Evolutionary conservation across 2,113 vertebrate species (phyloP), one percentile per base, ranked within the genome.

Genomic region (Brachionichthys hirsutus): DNA sequence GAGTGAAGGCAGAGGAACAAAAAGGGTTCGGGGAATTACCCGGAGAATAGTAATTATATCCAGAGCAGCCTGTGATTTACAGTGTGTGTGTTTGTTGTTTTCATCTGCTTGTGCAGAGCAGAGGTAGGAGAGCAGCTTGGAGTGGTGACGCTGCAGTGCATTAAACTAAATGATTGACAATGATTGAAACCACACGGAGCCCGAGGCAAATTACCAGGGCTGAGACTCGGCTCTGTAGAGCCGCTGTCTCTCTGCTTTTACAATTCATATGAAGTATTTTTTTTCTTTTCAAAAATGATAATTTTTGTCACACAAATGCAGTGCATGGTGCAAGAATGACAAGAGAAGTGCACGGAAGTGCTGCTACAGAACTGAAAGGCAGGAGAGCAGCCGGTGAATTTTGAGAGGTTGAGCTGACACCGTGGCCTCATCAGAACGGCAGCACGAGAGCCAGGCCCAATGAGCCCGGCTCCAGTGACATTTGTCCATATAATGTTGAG

Each of bases 101-200:
- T 72, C 69, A 44, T 75, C 48, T 77, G 66, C 57, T 48, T 73
- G 60, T 54, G 67, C 51, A 34, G 59, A 77, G 81, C 59, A 40
- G 63, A 73, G 68, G 63, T 44, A 62, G 82, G 75, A 67, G 50
- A 54, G 66, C 54, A 7, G 77, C 78, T 69, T 50, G 1, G 30
- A 73, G 75, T 53, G 0, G 73, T 54, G 74, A 80, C 77, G 62
- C 20, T 1, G 50, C 55, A 82, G 76, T 75, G 75, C 66, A 85
- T 86, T 84, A 86, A 85, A 78, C 72, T 44, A 64, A 75, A 69
- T 83, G 83, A 87, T 74, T 87, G 87, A 86, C 85, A 85, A 74
- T 79, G 83, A 86, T 65, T 83, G 80, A 70, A 83, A 77, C 58
- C 79, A 53, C 75, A 60, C 13, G 40, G 54, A 68, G 77, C 78